Conservation (phyloP, 2,888 invertebrate species). For the Glomeris marginata region DNA sequence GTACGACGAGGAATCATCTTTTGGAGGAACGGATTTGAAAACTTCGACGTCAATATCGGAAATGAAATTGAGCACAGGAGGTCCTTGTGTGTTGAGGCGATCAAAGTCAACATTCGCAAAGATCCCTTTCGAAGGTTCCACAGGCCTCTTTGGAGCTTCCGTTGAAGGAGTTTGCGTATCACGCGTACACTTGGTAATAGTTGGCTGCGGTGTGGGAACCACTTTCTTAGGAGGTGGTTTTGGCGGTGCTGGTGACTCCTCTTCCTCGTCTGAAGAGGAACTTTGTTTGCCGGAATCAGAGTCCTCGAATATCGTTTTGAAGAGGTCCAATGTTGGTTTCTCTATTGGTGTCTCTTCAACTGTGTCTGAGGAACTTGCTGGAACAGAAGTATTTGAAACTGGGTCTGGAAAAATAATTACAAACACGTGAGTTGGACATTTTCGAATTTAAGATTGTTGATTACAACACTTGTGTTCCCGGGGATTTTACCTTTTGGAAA, state of each 20-base stretch:
- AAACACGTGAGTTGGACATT: no score
- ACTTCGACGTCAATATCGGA: background rate
- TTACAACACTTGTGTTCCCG: no score
- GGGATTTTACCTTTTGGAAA: no score
- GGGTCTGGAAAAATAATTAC: background rate
- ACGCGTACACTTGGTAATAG: background rate
- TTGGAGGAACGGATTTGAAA: no score
- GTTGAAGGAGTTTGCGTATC: background rate
- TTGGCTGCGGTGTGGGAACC: background rate
- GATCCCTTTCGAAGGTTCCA: background rate
- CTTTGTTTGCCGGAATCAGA: conserved; percentile 45
- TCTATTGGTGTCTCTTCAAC: conserved; percentile 22
- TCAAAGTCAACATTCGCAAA: conserved; percentile 2
- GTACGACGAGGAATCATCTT: no score
- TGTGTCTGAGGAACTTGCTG: background rate
- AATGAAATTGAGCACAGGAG: background rate
- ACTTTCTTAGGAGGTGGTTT: background rate
- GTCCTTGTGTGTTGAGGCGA: background rate
- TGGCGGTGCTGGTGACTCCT: background rate
- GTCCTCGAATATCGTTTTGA: conserved; percentile 74
- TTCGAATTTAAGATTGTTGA: background rate
- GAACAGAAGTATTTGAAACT: background rate
- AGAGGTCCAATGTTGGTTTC: conserved; percentile 53
- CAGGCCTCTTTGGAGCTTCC: background rate
- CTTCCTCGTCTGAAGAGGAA: conserved; percentile 34